Conservation (phyloP, 1,140 invertebrate genomes). For the Ladona fulva region DNA sequence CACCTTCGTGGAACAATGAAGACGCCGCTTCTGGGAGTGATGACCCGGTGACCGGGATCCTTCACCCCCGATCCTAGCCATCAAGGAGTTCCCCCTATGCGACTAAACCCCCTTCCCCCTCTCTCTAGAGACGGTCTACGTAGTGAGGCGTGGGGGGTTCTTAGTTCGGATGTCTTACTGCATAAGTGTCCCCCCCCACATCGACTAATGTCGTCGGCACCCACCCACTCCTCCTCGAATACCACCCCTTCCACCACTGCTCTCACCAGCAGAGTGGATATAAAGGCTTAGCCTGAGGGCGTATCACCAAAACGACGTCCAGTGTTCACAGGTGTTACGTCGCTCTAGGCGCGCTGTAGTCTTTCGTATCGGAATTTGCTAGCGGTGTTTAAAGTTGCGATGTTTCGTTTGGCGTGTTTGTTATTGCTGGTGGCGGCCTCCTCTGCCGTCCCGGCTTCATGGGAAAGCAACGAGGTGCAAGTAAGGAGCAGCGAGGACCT, state of each 20-base stretch:
- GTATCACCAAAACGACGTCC: slow-evolving; percentile 38
- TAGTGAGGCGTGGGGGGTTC: neutral
- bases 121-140: too few species aligned
- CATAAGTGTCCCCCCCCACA: neutral
- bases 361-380: too few species aligned
- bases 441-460: neutral
- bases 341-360: slow-evolving; percentile 19
- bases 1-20: neutral
- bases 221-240: neutral
- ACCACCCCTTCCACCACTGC: slow-evolving; percentile 32
- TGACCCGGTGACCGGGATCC: neutral
- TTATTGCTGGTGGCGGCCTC: slow-evolving; percentile 26
- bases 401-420: slow-evolving; percentile 28
- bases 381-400: slow-evolving; percentile 2
- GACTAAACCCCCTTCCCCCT: neutral
- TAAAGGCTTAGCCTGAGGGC: slow-evolving; percentile 38
- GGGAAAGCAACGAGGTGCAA: neutral
- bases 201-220: neutral
- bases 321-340: slow-evolving; percentile 42
- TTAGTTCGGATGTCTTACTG: too few species aligned
- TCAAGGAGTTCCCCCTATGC: neutral
- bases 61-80: too few species aligned
- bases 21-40: neutral
- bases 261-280: slow-evolving; percentile 40
- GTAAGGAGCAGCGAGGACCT: slow-evolving; percentile 48